Base-by-base conservation (phyloP, 2,113 vertebrate genomes). In the Poecile atricapillus region DNA sequence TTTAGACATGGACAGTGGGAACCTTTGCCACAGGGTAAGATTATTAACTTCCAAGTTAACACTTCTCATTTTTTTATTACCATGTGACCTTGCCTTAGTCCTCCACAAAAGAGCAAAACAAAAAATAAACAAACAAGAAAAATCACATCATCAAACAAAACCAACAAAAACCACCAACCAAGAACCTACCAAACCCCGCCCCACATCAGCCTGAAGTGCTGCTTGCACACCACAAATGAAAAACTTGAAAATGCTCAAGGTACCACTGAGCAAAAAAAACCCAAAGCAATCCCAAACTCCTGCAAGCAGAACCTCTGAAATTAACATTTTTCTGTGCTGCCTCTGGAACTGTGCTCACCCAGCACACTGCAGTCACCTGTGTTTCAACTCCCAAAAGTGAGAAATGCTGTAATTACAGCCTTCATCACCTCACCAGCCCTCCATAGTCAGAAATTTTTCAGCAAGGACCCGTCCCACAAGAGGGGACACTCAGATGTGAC, bases 1-100 rank as follows among this genome's bases (percentile, higher is more conserved):
- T 64, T n/a, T 7, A 62, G 30, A 37, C 49, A 55, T 4, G 12
- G 69, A 41, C 25, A 86, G 10, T 27, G 21, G 19, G 5, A 69
- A 76, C 0, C 0, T 52, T 71, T 47, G 41, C 15, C 43, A 58
- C 11, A 30, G 3, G 5, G 10, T 27, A 53, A 62, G 14, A 71
- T 73, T 20, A 59, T 65, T 52, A 56, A 87, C 13, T 79, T 44
- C 13, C 43, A 79, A 27, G 2, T 52, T 69, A 73, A 68, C 5
- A 53, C 1, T 0, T 33, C 22, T 87, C 33, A 62, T 5, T 65
- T 67, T 22, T 27, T 79, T 39, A 84, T 84, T 47, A 59, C 19
- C 15, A 7, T 1, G 17, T 68, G 56, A 71, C 37, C 41, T 44
- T 56, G 19, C 9, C 35, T 87, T 22, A 41, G 39, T 71, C 35